Evolutionary conservation across 2,113 vertebrate genomes (phyloP).

Genomic region (Nibea coibor): DNA sequence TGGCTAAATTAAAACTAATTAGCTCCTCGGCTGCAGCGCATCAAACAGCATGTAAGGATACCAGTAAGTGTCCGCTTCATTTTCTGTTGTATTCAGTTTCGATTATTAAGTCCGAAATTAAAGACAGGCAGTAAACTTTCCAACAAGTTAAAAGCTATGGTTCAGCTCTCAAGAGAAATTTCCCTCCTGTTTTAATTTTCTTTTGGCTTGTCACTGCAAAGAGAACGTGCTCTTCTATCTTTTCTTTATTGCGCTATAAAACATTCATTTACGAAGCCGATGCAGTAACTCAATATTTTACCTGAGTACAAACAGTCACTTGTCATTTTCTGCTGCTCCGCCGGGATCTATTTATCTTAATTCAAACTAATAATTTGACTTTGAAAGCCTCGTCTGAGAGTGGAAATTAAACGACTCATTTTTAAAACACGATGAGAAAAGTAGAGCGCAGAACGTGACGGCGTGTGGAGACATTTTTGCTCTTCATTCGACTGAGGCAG

Average conservation of each 20-base stretch:
- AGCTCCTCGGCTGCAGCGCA: too few relatives aligned
- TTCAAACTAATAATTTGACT: neutral
- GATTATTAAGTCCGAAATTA: neutral
- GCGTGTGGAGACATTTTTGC: neutral
- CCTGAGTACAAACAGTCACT: neutral
- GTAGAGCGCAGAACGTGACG: neutral
- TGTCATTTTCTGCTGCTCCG: neutral
- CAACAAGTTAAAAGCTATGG: slow-evolving; percentile 12
- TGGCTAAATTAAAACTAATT: too few relatives aligned
- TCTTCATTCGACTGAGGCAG: neutral
- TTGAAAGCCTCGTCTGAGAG: neutral
- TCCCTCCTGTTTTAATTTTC: slow-evolving; percentile 6
- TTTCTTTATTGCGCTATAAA: slow-evolving; percentile 11
- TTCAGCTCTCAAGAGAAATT: slow-evolving; percentile 9
- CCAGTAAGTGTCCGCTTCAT: too few relatives aligned
- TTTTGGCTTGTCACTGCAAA: slow-evolving; percentile 3
- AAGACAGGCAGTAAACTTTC: neutral
- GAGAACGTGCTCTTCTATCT: neutral
- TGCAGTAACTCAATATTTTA: neutral
- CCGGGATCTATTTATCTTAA: slow-evolving; percentile 6
- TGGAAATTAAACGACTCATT: neutral
- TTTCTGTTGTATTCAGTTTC: neutral
- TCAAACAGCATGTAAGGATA: too few relatives aligned
- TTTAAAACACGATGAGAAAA: neutral
- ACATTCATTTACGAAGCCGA: neutral